These are phyloP conservation scores for Drosophila testacea DNA, from an alignment of 2,888 invertebrate species.

Conservation along the genomic window DNA sequence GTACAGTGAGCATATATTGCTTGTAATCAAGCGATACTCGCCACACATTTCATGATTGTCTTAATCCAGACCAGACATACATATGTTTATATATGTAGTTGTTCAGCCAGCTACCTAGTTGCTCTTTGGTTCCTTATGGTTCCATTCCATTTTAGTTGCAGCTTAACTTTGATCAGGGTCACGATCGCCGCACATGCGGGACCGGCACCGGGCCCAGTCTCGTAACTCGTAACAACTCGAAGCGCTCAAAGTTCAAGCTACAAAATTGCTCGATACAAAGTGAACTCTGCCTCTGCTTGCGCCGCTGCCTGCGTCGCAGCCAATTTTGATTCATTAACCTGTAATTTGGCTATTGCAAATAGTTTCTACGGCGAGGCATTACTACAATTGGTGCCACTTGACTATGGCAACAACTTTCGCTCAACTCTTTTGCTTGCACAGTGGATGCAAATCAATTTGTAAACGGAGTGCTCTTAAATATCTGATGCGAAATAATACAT, in stretches of 20 bases:
- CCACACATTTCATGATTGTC: constrained; percentile 68
- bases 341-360: constrained; percentile 26
- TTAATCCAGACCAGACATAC: constrained; percentile 45
- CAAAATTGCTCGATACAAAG: constrained; percentile 2
- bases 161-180: constrained; percentile 61
- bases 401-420: constrained; percentile 31
- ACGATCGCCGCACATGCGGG: constrained; percentile 35
- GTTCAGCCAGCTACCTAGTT: constrained; percentile 6
- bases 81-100: constrained; percentile 17
- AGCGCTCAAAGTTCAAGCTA: constrained; percentile 41
- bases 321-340: constrained; percentile 52
- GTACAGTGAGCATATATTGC: constrained; percentile 26
- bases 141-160: constrained; percentile 19
- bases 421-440: constrained; percentile 1
- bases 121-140: constrained; percentile 42
- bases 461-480: neutral
- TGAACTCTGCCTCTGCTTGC: constrained; percentile 5
- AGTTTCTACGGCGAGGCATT: neutral
- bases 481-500: neutral
- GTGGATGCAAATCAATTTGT: constrained; percentile 14
- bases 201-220: neutral
- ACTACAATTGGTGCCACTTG: constrained; percentile 11
- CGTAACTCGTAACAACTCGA: constrained; percentile 4
- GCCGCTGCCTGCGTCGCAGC: constrained; percentile 7
- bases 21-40: constrained; percentile 53